Conservation (phyloP, 2,888 invertebrate species). For the Parapristionchus giblindavisi region DNA sequence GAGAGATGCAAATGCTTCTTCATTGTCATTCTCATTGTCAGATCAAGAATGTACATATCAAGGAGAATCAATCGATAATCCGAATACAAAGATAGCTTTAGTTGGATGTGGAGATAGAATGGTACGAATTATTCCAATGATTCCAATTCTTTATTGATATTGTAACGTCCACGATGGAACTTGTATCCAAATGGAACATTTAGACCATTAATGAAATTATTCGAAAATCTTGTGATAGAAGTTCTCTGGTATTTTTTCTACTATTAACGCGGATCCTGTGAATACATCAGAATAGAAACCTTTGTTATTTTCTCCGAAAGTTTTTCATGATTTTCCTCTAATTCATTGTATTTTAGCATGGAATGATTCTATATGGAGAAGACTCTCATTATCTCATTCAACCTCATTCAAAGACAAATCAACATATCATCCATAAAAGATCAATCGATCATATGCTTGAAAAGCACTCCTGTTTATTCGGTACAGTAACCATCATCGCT, state of each 20-base stretch:
- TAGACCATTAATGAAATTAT: not conserved
- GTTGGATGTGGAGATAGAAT: constrained; percentile 56
- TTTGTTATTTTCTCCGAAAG: too few relatives aligned
- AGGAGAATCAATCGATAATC: constrained; percentile 45
- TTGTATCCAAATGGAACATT: too few relatives aligned
- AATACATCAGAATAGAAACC: not conserved
- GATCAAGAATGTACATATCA: constrained; percentile 52
- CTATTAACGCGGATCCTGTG: not conserved
- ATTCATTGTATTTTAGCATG: constrained; percentile 60
- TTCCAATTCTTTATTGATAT: constrained; percentile 9
- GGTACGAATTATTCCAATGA: constrained; percentile 42
- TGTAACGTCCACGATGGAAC: not conserved
- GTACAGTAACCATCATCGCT: constrained; percentile 34
- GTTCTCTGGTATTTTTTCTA: not conserved
- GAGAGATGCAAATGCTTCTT: constrained; percentile 1
- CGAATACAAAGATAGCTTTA: constrained; percentile 50
- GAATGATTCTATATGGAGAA: constrained; percentile 52
- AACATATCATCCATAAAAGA: constrained; percentile 57
- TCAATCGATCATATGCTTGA: constrained; percentile 43
- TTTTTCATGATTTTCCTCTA: too few relatives aligned
- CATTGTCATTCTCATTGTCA: constrained; percentile 25
- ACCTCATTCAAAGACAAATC: constrained; percentile 41
- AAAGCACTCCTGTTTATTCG: constrained; percentile 55
- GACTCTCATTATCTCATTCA: constrained; percentile 58
- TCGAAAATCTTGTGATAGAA: not conserved